phyloP scores from a whole-genome alignment of 2,888 invertebrate species.

The Rhopalosiphum nymphaeae region DNA sequence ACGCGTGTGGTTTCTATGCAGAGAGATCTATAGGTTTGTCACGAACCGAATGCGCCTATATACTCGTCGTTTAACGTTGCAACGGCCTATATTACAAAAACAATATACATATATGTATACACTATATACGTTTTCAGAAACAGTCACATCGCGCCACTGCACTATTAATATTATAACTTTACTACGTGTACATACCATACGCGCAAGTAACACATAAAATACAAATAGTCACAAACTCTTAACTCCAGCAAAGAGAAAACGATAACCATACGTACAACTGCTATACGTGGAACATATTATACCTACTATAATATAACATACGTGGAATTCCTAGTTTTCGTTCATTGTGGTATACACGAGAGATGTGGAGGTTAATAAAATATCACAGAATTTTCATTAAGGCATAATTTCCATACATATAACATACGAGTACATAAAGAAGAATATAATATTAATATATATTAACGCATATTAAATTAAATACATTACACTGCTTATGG shows the following conservation, averaged over 20 bases:
- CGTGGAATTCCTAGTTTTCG: neutral
- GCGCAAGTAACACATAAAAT: neutral
- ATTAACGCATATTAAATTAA: neutral
- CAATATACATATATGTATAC: neutral
- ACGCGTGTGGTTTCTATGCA: neutral
- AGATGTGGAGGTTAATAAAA: neutral
- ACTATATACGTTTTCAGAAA: neutral
- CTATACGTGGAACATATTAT: neutral
- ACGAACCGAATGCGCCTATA: conserved; percentile 10
- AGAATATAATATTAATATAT: neutral
- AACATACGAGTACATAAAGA: neutral
- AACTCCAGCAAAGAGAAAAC: neutral
- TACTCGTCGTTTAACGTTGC: neutral
- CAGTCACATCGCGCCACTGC: neutral
- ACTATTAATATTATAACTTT: neutral
- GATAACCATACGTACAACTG: neutral
- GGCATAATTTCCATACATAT: neutral
- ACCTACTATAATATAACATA: neutral
- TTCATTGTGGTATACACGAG: neutral
- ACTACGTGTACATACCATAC: neutral
- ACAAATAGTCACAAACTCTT: neutral
- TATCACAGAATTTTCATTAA: neutral
- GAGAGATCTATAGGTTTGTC: conserved; percentile 22
- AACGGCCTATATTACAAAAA: neutral
- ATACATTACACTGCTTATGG: neutral